Base-by-base conservation (phyloP, 2,888 invertebrate species). In the Boloria selene region DNA sequence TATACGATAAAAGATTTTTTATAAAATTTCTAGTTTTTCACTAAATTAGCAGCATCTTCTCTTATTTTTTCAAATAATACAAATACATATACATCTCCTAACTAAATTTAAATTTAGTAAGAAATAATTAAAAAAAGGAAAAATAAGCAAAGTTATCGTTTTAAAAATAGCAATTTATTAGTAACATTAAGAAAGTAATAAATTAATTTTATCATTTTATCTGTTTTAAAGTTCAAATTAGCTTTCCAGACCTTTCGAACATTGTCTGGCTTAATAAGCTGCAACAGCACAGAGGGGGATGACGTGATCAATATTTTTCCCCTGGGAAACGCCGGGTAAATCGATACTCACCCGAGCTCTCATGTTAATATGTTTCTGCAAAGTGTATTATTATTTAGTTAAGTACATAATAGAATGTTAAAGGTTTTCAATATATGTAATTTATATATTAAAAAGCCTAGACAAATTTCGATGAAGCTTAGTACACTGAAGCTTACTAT, bases 261-360 rank as follows among this genome's bases (percentile, higher is more conserved):
- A 58, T 49, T 38, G 44, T 17, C 16, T 7, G 3, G 54, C 54
- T 63, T 47, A 62, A 65, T 38, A 70, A 42, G 45, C 65, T 45
- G 55, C 58, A 67, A 67, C 69, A 68, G 56, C 59, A 70, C 69
- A 68, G 18, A 22, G 45, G 71, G 74, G 75, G 76, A 74, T 56
- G 67, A 58, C 67, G 51, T 63, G 73, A 78, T 79, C 81, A 74
- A 79, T 80, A 79, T 75, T 79, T 79, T 78, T 77, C 79, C 80
- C 79, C 74, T 64, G 64, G 80, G 80, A 76, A 77, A 70, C 65
- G 63, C 65, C 67, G 64, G 65, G 64, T 55, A 67, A 73, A 77
- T 79, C 79, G 73, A 78, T 79, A 75, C 31, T 60, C 60, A 61
- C 68, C 73, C 65, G 31, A 38, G 31, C 58, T 64, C 52, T 64